These are phyloP conservation scores for Leptobrachium ailaonicum DNA, from an alignment of 2,113 vertebrate genomes.

Conservation along the genomic window DNA sequence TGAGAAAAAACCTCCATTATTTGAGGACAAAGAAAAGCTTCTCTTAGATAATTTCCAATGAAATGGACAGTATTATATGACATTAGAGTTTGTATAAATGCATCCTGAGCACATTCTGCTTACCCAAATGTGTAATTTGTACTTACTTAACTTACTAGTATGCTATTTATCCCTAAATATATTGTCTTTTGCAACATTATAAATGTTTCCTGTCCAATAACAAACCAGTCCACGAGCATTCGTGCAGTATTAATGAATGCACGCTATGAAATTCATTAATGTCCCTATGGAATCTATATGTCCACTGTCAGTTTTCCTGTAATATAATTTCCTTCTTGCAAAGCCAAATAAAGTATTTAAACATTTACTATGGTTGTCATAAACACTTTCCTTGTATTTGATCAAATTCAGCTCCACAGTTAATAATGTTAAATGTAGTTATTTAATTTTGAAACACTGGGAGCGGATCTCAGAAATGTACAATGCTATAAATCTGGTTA, in stretches of 20 bases:
- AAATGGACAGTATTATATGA: no score
- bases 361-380: constrained; percentile 88
- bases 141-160: neutral
- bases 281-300: constrained; percentile 70
- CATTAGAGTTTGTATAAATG: no score
- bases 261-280: constrained; percentile 57
- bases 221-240: constrained; percentile 25
- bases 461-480: constrained; percentile 88
- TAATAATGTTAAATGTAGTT: constrained; percentile 95
- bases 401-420: constrained; percentile 81
- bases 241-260: constrained; percentile 43
- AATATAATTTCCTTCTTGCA: constrained; percentile 87
- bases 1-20: no score
- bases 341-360: constrained; percentile 86
- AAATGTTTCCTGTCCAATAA: constrained; percentile 31
- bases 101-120: no score
- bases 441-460: constrained; percentile 91
- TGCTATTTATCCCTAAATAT: neutral
- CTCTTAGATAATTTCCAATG: no score
- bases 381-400: constrained; percentile 78
- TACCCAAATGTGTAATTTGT: no score
- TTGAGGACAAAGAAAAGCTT: no score
- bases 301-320: constrained; percentile 79
- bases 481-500: constrained; percentile 86
- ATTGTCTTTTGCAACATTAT: neutral